Conservation (phyloP, 2,888 invertebrate genomes). For the Leptopilina drosophilae region DNA sequence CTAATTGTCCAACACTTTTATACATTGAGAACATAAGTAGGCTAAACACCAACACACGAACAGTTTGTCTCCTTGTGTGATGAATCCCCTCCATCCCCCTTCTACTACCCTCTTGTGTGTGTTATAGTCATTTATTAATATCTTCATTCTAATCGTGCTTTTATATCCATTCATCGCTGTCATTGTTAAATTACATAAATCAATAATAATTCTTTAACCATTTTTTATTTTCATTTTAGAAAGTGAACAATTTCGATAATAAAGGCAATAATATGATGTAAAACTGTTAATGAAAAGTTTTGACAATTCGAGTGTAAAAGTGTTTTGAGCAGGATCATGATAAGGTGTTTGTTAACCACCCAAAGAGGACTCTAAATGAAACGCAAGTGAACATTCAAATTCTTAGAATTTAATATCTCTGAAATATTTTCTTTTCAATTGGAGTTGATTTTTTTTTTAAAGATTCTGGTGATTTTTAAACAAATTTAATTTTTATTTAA, state of each 20-base stretch:
- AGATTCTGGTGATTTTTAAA: no score
- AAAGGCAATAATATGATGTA: neutral
- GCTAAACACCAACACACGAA: neutral
- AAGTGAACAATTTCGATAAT: neutral
- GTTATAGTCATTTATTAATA: neutral
- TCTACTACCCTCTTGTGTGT: conserved; percentile 6
- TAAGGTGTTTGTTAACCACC: conserved; percentile 1
- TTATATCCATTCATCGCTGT: no score
- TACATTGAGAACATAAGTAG: conserved; percentile 25
- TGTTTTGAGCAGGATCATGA: conserved; percentile 19
- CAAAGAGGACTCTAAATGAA: conserved; percentile 3
- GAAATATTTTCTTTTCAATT: neutral
- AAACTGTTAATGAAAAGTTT: neutral
- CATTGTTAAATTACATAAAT: no score
- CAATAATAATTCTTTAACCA: no score
- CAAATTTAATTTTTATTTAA: no score
- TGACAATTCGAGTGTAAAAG: neutral
- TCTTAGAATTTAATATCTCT: neutral
- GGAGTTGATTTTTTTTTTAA: no score
- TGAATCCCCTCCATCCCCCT: neutral
- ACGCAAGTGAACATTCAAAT: conserved; percentile 27
- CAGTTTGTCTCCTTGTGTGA: neutral
- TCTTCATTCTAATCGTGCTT: no score
- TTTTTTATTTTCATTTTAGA: neutral
- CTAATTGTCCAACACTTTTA: conserved; percentile 41